These are phyloP conservation scores for Fulmarus glacialis DNA, from an alignment of 2,113 vertebrate genomes.

Conservation along the genomic window DNA sequence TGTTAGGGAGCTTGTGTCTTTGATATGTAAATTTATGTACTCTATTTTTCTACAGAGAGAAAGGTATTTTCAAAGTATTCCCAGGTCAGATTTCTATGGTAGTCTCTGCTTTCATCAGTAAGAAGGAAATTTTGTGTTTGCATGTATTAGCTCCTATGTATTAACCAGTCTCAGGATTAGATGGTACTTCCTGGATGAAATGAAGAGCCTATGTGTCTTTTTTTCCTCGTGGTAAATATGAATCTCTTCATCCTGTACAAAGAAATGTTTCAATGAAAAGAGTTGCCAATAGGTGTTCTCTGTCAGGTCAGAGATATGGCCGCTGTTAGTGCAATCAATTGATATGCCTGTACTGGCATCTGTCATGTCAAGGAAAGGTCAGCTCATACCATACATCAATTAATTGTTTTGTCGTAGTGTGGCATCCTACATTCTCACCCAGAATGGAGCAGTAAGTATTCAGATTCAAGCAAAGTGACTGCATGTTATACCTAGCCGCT, in stretches of 20 bases:
- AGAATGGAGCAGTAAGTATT: neutral
- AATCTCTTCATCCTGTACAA: neutral
- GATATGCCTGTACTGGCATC: neutral
- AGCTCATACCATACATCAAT: neutral
- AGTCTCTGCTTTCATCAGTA: neutral
- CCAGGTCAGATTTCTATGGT: neutral
- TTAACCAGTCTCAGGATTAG: neutral
- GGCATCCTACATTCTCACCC: neutral
- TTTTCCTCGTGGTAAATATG: neutral
- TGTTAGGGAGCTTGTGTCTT: neutral
- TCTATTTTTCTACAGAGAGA: neutral
- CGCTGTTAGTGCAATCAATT: neutral
- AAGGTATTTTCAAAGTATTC: neutral
- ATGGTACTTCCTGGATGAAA: neutral
- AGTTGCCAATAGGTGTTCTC: neutral
- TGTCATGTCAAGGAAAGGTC: neutral
- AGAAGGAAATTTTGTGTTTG: neutral
- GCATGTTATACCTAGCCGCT: neutral
- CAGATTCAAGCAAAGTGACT: neutral
- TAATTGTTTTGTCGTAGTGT: neutral
- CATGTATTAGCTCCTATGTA: neutral
- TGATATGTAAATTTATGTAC: neutral
- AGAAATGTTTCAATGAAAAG: neutral
- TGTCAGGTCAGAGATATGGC: neutral
- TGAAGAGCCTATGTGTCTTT: neutral